A percentile compares a stretch with the other conserved stretches of the same genome.
phyloP scores from a whole-genome alignment of 2,113 vertebrate genomes.

The Argyrosomus japonicus region DNA sequence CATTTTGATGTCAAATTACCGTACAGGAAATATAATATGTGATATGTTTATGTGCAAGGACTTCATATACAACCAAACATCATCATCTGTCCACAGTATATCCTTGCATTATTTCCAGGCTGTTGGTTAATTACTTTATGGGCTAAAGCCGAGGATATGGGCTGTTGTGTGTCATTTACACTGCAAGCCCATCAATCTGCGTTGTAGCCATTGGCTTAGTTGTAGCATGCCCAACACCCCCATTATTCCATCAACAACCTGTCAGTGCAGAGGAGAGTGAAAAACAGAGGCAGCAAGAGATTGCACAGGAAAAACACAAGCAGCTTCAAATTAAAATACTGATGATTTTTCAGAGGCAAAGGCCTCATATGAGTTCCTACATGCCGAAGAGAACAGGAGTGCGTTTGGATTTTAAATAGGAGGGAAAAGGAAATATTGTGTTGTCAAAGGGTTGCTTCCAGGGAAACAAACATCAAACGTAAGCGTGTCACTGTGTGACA shows the following conservation, averaged over 20 bases:
- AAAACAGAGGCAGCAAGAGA: slow-evolving; percentile 36
- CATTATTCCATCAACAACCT: slow-evolving; percentile 61
- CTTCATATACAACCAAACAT: neutral
- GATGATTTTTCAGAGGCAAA: slow-evolving; percentile 29
- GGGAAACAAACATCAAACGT: slow-evolving; percentile 68
- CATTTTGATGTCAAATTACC: slow-evolving; percentile 45
- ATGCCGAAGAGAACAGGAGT: slow-evolving; percentile 25
- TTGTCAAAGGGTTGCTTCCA: slow-evolving; percentile 62
- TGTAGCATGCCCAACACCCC: slow-evolving; percentile 31
- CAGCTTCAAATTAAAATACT: slow-evolving; percentile 48
- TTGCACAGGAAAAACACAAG: slow-evolving; percentile 12
- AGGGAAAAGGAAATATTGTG: slow-evolving; percentile 40
- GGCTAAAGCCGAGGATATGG: slow-evolving; percentile 13
- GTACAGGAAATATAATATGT: neutral
- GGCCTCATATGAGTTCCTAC: slow-evolving; percentile 24
- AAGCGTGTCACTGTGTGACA: slow-evolving; percentile 35
- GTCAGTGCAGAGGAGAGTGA: slow-evolving; percentile 41
- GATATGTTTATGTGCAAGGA: slow-evolving; percentile 27
- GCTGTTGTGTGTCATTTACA: slow-evolving; percentile 44
- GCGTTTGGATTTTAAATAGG: slow-evolving; percentile 54
- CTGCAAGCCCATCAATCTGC: slow-evolving; percentile 47
- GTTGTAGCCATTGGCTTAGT: slow-evolving; percentile 32
- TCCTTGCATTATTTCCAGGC: slow-evolving; percentile 22
- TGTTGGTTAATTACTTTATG: slow-evolving; percentile 21
- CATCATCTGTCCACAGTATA: neutral